Percentiles rank a stretch among this genome's conserved stretches.
phyloP scores from a whole-genome alignment of 2,797 vertebrate species.

The Hydrocynus forskahlii region DNA sequence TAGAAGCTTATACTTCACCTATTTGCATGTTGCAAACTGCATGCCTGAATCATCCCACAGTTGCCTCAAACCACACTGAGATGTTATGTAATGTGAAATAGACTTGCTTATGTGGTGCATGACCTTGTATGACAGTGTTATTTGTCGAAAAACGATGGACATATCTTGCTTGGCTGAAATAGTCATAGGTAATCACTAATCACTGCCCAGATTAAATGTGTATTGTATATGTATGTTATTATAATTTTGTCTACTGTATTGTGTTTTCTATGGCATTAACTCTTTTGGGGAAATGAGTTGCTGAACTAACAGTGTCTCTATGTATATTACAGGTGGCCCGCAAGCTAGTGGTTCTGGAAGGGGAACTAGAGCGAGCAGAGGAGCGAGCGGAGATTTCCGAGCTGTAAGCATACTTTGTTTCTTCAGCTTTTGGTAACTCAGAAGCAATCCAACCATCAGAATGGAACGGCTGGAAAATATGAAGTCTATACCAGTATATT shows the following conservation, averaged over 20 bases:
- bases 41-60: background rate
- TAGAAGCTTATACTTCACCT: too few relatives aligned
- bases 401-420: slow-evolving; percentile 79
- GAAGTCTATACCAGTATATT: too few relatives aligned
- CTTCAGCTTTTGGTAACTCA: background rate
- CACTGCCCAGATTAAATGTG: too few relatives aligned
- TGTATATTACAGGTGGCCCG: slow-evolving; percentile 85
- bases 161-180: too few relatives aligned
- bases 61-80: background rate
- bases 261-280: too few relatives aligned
- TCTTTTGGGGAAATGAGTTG: background rate
- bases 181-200: too few relatives aligned
- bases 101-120: too few relatives aligned
- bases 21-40: background rate
- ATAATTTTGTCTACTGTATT: too few relatives aligned
- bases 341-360: slow-evolving; percentile 94
- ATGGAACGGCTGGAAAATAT: background rate
- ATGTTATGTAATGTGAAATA: background rate
- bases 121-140: too few relatives aligned
- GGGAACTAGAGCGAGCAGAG: slow-evolving; percentile 93
- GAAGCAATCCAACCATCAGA: background rate
- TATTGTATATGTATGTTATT: too few relatives aligned
- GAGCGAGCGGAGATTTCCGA: slow-evolving; percentile 94
- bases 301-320: background rate
- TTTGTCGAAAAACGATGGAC: too few relatives aligned